Evolutionary conservation across 2,113 vertebrate species (phyloP), one percentile per base, ranked within the genome.

Genomic region (Rhabdornis inornatus): DNA sequence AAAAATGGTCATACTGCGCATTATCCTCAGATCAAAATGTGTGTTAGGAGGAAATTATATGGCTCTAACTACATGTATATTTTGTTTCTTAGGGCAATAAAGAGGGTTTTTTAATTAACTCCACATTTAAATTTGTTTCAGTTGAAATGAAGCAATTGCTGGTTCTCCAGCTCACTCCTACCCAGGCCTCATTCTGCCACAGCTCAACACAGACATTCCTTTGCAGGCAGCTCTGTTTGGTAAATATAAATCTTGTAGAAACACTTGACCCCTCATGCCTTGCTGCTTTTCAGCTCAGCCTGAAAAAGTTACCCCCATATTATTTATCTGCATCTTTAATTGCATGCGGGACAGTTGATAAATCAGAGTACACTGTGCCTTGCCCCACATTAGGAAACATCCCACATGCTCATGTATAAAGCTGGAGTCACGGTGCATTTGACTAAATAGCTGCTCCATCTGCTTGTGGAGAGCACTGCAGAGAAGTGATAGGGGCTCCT

Each of bases 181-280:
- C 64, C 83, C 12, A 4, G 12, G 9, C 53, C 25, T 60, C 47
- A 25, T 39, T 55, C 80, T 88, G 88, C 82, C 17, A 5, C 66
- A 64, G 86, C 93, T 95, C 79, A 42, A 21, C 25, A 45, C 60
- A 83, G 89, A 74, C 94, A 94, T 97, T 96, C 91, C 94, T 95
- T 80, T 86, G 91, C 92, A 77, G 92, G 66, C 85, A 87, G 70
- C 89, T 83, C 92, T 81, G 18, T 89, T 97, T 90, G 94, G 93
- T 59, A 94, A 87, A 94, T 65, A 79, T 10, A 80, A 96, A 94
- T 97, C 86, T 95, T 80, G 31, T 40, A 16, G 95, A 96, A 96
- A 84, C 95, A 95, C 93, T 97, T 98, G 96, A 97, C 97, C 96
- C 90, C 84, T 94, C 72, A 1, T 27, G 53, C 89, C 95, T 96